phyloP scores from a whole-genome alignment of 2,113 vertebrate species.

The Odocoileus virginianus region DNA sequence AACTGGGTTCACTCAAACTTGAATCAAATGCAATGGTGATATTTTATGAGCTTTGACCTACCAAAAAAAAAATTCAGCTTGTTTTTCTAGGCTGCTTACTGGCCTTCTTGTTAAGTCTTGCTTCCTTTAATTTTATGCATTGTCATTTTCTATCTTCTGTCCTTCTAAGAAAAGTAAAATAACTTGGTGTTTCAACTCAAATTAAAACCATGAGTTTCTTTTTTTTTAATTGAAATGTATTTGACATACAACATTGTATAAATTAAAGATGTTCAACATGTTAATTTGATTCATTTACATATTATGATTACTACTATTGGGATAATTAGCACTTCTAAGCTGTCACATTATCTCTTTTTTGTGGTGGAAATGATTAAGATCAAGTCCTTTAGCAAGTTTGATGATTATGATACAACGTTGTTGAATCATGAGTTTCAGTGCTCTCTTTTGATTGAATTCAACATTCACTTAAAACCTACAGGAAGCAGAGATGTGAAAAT shows the following conservation, averaged over 20 bases:
- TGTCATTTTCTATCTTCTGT: not conserved
- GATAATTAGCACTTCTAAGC: not conserved
- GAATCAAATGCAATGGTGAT: not conserved
- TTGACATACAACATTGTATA: not conserved
- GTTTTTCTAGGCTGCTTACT: not conserved
- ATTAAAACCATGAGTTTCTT: not conserved
- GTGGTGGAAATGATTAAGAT: not conserved
- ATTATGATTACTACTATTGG: not conserved
- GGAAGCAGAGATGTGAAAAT: not conserved
- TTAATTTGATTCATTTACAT: not conserved
- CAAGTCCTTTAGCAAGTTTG: not conserved
- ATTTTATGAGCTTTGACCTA: not conserved
- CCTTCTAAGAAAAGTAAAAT: not conserved
- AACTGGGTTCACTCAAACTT: not conserved
- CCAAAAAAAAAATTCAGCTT: not conserved
- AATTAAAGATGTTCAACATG: not conserved
- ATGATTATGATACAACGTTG: not conserved
- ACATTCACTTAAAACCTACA: not conserved
- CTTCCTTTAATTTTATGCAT: not conserved
- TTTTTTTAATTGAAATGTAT: not conserved
- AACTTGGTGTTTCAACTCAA: not conserved
- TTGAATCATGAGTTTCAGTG: not conserved
- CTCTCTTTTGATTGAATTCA: not conserved
- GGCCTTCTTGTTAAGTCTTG: not conserved
- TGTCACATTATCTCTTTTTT: not conserved